phyloP scores from a whole-genome alignment of 2,113 vertebrate species.

The Pavo muticus region DNA sequence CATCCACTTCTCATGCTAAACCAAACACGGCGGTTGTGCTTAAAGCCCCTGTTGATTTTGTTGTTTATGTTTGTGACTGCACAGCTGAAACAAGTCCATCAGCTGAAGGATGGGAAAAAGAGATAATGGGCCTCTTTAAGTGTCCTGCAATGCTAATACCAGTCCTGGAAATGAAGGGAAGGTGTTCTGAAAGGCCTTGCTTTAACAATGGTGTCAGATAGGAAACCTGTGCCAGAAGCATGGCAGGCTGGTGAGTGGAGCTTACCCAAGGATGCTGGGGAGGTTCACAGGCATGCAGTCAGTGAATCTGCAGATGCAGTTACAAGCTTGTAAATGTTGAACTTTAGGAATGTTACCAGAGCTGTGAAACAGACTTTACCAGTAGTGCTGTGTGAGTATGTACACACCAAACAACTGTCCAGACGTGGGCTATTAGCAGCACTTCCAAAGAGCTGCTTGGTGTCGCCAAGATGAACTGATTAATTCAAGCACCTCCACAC shows the following conservation, averaged over 20 bases:
- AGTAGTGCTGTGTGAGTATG: neutral
- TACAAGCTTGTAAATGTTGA: neutral
- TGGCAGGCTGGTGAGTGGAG: neutral
- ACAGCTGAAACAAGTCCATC: neutral
- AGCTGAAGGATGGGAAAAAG: neutral
- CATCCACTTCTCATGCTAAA: neutral
- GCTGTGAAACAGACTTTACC: neutral
- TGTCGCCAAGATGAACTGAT: neutral
- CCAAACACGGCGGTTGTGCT: neutral
- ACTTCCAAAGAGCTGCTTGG: neutral
- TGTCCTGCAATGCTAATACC: neutral
- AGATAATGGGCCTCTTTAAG: neutral
- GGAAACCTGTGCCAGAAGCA: neutral
- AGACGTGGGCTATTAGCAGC: neutral
- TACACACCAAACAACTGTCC: neutral
- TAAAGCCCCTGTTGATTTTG: neutral
- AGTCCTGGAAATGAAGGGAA: neutral
- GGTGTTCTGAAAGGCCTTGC: neutral
- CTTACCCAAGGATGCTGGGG: neutral
- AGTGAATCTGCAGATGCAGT: neutral
- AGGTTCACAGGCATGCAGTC: neutral
- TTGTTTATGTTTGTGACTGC: neutral
- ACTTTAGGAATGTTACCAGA: neutral
- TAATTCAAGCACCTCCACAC: neutral
- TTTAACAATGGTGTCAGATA: neutral